Conservation (phyloP, 2,797 vertebrate genomes). For the Cyprinodon diabolis region DNA sequence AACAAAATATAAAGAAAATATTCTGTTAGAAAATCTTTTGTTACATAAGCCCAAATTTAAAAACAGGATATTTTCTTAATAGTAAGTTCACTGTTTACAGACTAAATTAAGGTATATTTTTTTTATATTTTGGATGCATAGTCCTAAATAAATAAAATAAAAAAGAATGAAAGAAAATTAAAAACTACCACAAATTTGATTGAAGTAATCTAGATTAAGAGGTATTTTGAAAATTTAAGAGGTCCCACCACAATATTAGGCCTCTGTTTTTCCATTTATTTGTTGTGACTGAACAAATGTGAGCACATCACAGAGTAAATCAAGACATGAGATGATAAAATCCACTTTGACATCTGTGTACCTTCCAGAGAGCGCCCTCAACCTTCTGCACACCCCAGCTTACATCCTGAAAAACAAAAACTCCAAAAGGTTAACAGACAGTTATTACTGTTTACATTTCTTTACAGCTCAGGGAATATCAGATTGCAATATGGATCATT, state of each 20-base stretch:
- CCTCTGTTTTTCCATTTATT: neutral
- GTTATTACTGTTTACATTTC: slow-evolving; percentile 4
- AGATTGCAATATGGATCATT: slow-evolving; percentile 5
- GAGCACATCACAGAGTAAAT: slow-evolving; percentile 5
- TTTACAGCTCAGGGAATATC: neutral
- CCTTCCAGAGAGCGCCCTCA: slow-evolving; percentile 92
- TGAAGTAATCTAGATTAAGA: neutral
- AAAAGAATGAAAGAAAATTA: too few species aligned
- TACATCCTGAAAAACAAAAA: slow-evolving; percentile 66
- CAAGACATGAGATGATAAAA: slow-evolving; percentile 17
- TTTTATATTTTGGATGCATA: too few species aligned
- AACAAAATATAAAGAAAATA: too few species aligned
- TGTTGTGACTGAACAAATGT: neutral
- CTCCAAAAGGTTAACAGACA: neutral
- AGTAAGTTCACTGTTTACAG: too few species aligned
- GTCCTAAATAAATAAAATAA: neutral
- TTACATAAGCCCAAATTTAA: too few species aligned
- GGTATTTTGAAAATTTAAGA: neutral
- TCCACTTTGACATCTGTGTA: slow-evolving; percentile 66
- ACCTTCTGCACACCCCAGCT: slow-evolving; percentile 79
- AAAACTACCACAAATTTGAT: too few species aligned
- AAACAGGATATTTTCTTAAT: too few species aligned
- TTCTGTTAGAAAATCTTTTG: too few species aligned
- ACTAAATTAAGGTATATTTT: too few species aligned
- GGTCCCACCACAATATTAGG: neutral